Base-by-base conservation (phyloP, 2,797 vertebrate genomes). In the Lerista edwardsae region DNA sequence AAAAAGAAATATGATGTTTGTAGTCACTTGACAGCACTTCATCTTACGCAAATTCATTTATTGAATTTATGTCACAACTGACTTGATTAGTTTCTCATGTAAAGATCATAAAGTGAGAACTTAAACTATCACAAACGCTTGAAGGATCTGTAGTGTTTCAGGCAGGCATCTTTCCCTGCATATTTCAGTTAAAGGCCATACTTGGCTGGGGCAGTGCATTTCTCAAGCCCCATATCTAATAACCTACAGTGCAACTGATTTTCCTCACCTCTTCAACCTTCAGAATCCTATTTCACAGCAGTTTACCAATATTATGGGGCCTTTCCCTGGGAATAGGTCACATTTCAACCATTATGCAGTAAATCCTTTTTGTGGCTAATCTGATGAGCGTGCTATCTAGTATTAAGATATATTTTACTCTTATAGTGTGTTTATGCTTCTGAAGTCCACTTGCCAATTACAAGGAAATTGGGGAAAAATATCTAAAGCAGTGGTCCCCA, bases 261-360 rank as follows among this genome's bases (percentile, higher is more conserved):
- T 27, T 75, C 84, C 73, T 84, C 23, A 75, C 8, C 47, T 79
- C 39, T 55, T 83, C 84, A 25, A 83, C 77, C n/a, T 41, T 67
- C 5, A 57, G 69, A 44, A 78, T 90, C 82, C 3, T 83, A 51
- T 88, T 90, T 91, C 82, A 76, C 82, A 61, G 65, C 23, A 85
- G 65, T 41, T 80, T 75, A 36, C 36, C 81, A 39, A 64, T 85
- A 78, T 86, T 57, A 36, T 82, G 41, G 82, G 21, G 10, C 8
- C 34, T 80, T 80, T 36, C 8, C 68, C 65, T 85, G 77, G 74
- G 36, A 73, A 86, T 2, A 31, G 25, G 11, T 27, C 72, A 69
- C 65, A 67, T 83, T 65, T 82, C n/a, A 36, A 69, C 47, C 5
- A 6, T 17, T 72, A 41, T 29, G 72, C 31, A 57, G 5, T 87